A percentile compares a stretch with the other conserved stretches of the same genome.
Evolutionary conservation across 2,113 vertebrate genomes (phyloP).

Genomic region (Physeter macrocephalus): DNA sequence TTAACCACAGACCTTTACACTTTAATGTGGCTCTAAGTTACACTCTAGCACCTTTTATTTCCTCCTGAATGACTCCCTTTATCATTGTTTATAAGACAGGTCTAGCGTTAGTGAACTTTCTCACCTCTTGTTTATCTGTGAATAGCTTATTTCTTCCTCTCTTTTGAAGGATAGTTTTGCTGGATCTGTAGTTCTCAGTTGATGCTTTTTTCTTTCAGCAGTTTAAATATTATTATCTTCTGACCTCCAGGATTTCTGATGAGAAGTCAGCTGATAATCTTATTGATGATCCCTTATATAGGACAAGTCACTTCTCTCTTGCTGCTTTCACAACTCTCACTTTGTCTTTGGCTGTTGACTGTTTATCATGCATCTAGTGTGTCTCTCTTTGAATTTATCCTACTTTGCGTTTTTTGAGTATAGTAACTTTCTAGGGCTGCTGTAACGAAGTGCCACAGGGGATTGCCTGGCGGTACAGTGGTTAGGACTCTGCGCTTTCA

Average conservation of each 20-base stretch:
- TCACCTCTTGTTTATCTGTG: background rate
- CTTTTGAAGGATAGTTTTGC: background rate
- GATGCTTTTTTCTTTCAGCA: background rate
- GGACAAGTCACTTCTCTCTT: background rate
- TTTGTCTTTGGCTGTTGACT: background rate
- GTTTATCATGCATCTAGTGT: background rate
- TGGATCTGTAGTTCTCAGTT: background rate
- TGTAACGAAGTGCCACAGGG: background rate
- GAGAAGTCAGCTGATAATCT: background rate
- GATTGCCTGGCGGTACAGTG: background rate
- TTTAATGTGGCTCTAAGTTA: background rate
- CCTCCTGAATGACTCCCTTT: background rate
- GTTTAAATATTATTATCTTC: background rate
- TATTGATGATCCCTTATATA: background rate
- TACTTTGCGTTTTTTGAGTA: background rate
- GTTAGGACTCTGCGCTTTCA: background rate
- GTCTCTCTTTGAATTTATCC: background rate
- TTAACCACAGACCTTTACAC: background rate
- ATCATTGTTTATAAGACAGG: background rate
- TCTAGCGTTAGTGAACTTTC: background rate
- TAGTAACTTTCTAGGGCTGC: background rate
- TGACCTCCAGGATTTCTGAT: background rate
- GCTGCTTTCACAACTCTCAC: background rate
- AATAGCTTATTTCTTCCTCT: background rate
- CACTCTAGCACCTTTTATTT: background rate